phyloP scores from a whole-genome alignment of 1,140 invertebrate species.

The Octopus bimaculoides region DNA sequence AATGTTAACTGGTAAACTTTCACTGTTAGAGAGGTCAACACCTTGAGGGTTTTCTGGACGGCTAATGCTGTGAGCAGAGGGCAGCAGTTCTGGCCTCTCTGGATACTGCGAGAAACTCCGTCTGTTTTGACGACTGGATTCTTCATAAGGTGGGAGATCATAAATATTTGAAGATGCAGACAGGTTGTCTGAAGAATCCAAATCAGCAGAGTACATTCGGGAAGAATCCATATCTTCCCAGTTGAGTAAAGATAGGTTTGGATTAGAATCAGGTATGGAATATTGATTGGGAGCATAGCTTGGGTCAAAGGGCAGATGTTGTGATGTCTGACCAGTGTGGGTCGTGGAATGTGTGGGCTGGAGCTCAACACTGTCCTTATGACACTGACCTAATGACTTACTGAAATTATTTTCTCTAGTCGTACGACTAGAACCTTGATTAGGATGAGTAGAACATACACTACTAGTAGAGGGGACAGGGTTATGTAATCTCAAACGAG shows the following conservation, averaged over 20 bases:
- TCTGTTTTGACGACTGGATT: too few relatives aligned
- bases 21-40: not conserved
- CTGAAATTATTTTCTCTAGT: not conserved
- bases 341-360: slow-evolving; percentile 3
- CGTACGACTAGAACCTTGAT: not conserved
- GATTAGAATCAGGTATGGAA: too few relatives aligned
- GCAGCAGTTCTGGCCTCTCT: too few relatives aligned
- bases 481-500: not conserved
- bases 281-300: not conserved
- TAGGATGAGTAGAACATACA: not conserved
- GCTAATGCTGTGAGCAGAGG: too few relatives aligned
- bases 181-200: not conserved
- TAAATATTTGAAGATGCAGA: not conserved
- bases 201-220: not conserved
- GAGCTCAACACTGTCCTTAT: not conserved
- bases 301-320: not conserved
- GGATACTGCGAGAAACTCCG: too few relatives aligned
- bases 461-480: not conserved
- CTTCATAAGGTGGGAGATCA: not conserved
- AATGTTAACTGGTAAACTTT: not conserved
- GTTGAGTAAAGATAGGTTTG: not conserved
- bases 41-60: too few relatives aligned
- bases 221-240: not conserved
- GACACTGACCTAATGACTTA: too few relatives aligned
- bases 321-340: not conserved